phyloP scores from a whole-genome alignment of 2,797 vertebrate species.

The Pipistrellus pipistrellus region DNA sequence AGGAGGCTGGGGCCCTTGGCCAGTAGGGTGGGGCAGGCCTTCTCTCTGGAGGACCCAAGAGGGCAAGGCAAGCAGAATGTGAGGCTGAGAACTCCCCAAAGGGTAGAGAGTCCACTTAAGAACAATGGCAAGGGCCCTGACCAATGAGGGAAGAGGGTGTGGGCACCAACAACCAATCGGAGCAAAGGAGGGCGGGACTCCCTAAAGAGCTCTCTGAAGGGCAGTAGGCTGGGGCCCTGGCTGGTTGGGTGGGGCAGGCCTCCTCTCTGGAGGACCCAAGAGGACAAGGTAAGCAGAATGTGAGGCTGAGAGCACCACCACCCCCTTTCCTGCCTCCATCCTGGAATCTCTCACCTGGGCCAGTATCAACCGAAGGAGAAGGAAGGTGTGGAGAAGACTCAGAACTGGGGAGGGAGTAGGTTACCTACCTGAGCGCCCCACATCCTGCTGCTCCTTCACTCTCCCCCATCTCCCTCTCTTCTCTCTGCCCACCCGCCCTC shows the following conservation, averaged over 20 bases:
- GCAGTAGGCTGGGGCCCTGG: background rate
- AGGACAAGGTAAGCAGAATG: fast-evolving
- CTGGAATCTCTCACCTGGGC: background rate
- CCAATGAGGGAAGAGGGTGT: background rate
- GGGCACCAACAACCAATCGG: background rate
- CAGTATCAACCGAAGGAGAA: background rate
- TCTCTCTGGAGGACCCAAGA: background rate
- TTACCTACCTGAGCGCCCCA: background rate
- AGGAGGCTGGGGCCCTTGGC: background rate
- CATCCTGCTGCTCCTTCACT: too few relatives aligned
- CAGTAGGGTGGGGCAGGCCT: background rate
- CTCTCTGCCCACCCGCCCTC: background rate
- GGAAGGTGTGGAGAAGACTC: background rate
- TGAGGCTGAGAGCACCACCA: background rate
- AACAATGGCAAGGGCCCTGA: background rate
- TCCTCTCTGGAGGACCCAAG: background rate
- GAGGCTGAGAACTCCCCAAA: background rate
- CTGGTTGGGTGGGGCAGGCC: background rate
- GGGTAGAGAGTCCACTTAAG: too few relatives aligned
- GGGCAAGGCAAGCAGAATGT: fast-evolving
- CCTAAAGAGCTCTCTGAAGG: background rate
- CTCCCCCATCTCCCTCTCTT: background rate
- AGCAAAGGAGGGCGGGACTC: background rate
- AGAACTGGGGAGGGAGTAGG: background rate
- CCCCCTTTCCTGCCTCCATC: background rate